phyloP scores from a whole-genome alignment of 2,888 invertebrate species.

The Drosophila eohydei region DNA sequence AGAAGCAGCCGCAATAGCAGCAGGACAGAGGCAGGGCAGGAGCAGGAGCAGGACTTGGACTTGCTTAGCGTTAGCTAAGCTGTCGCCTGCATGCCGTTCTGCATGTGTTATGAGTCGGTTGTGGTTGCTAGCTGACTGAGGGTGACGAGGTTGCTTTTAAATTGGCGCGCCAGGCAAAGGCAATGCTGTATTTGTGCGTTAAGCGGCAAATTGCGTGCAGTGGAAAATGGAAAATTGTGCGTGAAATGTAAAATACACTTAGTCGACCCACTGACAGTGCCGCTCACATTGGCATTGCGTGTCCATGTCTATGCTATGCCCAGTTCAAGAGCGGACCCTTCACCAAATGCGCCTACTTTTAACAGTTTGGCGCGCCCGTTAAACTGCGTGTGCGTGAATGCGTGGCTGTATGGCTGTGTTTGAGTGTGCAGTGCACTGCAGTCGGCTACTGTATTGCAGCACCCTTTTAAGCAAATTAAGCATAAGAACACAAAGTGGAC shows the following conservation, averaged over 20 bases:
- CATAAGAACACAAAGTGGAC: constrained; percentile 82
- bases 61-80: constrained; percentile 72
- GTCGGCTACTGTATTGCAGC: constrained; percentile 39
- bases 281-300: constrained; percentile 60
- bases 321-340: constrained; percentile 36
- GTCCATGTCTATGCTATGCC: constrained; percentile 38
- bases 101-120: constrained; percentile 71
- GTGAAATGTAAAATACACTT: constrained; percentile 81
- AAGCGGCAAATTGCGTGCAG: constrained; percentile 81
- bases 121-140: background rate
- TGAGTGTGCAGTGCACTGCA: constrained; percentile 40
- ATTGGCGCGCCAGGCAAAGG: constrained; percentile 17
- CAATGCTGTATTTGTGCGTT: constrained; percentile 46
- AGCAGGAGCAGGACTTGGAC: constrained; percentile 42
- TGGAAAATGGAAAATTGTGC: constrained; percentile 81
- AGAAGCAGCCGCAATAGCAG: constrained; percentile 27
- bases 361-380: constrained; percentile 53
- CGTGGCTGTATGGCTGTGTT: constrained; percentile 7
- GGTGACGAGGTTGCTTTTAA: constrained; percentile 8
- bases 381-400: constrained; percentile 12
- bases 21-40: background rate
- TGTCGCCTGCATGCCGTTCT: constrained; percentile 70
- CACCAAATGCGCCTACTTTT: constrained; percentile 43
- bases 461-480: constrained; percentile 83
- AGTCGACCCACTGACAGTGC: constrained; percentile 24